A percentile compares a stretch with the other conserved stretches of the same genome.
Evolutionary conservation across 1,140 invertebrate species (phyloP).

Genomic region (Leptopilina boulardi): DNA sequence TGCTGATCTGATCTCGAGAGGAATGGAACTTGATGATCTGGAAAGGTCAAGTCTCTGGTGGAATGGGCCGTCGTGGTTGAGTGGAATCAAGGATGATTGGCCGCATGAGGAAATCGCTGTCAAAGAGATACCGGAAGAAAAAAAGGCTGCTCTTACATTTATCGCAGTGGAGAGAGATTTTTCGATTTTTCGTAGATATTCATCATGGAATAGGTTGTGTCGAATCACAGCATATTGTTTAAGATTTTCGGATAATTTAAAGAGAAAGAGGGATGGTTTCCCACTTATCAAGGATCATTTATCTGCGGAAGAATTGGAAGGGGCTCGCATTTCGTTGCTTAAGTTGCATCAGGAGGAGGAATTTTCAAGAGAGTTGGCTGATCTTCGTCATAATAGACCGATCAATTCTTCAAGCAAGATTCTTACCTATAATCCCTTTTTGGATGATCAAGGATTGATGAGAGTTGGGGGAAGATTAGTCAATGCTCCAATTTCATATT

Average conservation of each 20-base stretch:
- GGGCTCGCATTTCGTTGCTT: background rate
- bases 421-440: background rate
- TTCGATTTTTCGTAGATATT: background rate
- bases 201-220: background rate
- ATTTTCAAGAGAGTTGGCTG: background rate
- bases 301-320: background rate
- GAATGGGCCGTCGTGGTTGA: constrained; percentile 17
- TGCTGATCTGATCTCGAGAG: constrained; percentile 31
- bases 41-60: background rate
- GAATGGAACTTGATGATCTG: background rate
- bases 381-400: background rate
- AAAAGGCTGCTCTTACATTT: background rate
- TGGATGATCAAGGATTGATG: background rate
- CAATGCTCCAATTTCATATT: too few relatives aligned
- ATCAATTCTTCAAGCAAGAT: background rate
- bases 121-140: background rate
- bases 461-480: too few relatives aligned
- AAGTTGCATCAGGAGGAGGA: background rate
- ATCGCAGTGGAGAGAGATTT: background rate
- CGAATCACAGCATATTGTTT: background rate
- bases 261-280: background rate
- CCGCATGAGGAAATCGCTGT: background rate
- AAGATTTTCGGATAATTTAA: background rate
- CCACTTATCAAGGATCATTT: background rate
- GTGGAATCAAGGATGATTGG: background rate